phyloP scores from a whole-genome alignment of 2,113 vertebrate species.

The Athene cunicularia region DNA sequence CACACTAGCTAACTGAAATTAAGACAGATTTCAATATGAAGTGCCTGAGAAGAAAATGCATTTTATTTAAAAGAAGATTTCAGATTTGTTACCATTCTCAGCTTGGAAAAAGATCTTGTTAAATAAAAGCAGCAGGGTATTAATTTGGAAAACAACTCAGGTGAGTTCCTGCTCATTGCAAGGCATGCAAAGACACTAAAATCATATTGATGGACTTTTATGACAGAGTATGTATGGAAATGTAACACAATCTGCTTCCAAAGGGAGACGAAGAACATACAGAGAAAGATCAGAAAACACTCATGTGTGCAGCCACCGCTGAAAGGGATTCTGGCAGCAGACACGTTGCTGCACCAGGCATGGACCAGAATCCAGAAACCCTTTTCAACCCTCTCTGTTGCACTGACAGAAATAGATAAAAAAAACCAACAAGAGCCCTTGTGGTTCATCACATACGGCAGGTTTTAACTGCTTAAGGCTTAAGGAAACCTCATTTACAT shows the following conservation, averaged over 20 bases:
- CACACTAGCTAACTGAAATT: slow-evolving; percentile 73
- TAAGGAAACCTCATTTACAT: background rate
- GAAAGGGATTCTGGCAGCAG: background rate
- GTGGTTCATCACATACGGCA: background rate
- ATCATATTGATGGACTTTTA: background rate
- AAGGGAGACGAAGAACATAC: background rate
- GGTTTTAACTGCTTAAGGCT: background rate
- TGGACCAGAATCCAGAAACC: background rate
- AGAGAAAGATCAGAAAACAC: background rate
- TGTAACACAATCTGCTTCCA: background rate
- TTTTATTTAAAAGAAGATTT: slow-evolving; percentile 44
- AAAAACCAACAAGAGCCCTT: background rate
- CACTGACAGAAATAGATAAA: background rate
- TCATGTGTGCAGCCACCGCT: fast-evolving
- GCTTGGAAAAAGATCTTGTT: slow-evolving; percentile 34
- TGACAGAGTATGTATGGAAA: background rate
- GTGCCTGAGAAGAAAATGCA: slow-evolving; percentile 62
- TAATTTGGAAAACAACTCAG: slow-evolving; percentile 38
- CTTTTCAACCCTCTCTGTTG: background rate
- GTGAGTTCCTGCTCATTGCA: background rate
- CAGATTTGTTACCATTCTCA: slow-evolving; percentile 18
- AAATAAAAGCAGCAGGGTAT: slow-evolving; percentile 25
- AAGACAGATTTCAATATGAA: slow-evolving; percentile 71
- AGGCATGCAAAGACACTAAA: background rate
- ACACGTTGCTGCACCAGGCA: background rate